Evolutionary conservation across 2,797 vertebrate species (phyloP).

Genomic region (Scomberomorus guttatus): DNA sequence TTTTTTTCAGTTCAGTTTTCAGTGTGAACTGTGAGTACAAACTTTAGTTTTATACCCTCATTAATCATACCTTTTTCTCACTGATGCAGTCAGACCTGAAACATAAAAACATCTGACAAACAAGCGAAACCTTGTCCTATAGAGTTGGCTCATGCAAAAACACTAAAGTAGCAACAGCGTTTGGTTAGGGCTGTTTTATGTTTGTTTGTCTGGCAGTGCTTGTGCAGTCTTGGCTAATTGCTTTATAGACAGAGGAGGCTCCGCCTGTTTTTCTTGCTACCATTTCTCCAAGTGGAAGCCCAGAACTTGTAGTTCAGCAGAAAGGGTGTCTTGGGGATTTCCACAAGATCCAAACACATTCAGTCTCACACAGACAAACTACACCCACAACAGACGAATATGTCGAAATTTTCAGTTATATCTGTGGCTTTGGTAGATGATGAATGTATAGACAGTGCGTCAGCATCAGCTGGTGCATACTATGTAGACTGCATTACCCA

Average conservation of each 20-base stretch:
- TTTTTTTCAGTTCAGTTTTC: neutral
- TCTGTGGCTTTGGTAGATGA: constrained; percentile 31
- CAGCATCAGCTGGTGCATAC: constrained; percentile 4
- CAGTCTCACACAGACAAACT: constrained; percentile 17
- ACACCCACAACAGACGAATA: constrained; percentile 31
- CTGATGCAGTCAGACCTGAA: constrained; percentile 42
- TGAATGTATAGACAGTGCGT: constrained; percentile 18
- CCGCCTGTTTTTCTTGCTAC: constrained; percentile 41
- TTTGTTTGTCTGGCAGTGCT: constrained; percentile 52
- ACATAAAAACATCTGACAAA: constrained; percentile 28
- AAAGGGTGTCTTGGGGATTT: constrained; percentile 61
- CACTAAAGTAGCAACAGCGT: constrained; percentile 18
- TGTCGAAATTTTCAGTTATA: constrained; percentile 33
- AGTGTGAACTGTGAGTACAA: constrained; percentile 15
- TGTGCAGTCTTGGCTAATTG: constrained; percentile 59
- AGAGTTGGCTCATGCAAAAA: constrained; percentile 9
- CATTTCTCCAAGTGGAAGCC: constrained; percentile 43
- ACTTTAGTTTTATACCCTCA: constrained; percentile 29
- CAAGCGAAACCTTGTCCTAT: constrained; percentile 27
- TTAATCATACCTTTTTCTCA: constrained; percentile 45
- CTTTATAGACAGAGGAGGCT: constrained; percentile 47
- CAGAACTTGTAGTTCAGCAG: constrained; percentile 27
- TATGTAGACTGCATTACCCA: constrained; percentile 34
- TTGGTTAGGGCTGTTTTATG: constrained; percentile 39
- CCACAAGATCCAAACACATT: constrained; percentile 43